Conservation (phyloP, 2,888 invertebrate species). For the Sesamia inferens region DNA sequence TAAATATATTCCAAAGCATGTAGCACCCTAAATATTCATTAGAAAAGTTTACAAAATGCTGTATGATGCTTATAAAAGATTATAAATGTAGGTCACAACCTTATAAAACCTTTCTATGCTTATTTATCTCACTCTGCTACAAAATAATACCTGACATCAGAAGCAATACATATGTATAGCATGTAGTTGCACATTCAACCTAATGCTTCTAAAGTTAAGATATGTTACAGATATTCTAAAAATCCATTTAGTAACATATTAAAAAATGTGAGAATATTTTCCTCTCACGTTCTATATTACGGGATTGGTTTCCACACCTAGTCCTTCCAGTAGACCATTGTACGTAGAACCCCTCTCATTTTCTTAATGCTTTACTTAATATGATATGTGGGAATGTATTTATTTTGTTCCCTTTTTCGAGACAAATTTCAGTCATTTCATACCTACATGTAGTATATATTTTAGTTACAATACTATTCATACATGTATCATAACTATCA, state of each 20-base stretch:
- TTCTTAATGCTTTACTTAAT: conserved; percentile 20
- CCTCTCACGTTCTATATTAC: no score
- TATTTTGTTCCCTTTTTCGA: conserved; percentile 35
- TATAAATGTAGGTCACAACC: conserved; percentile 58
- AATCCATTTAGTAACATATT: conserved; percentile 25
- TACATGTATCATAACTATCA: no score
- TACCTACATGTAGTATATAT: conserved; percentile 24
- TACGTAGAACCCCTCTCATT: not conserved
- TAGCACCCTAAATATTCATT: conserved; percentile 41
- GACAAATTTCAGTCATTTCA: conserved; percentile 49
- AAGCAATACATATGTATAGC: no score
- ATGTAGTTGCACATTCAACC: no score
- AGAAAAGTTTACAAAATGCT: conserved; percentile 24
- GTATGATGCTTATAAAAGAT: conserved; percentile 26
- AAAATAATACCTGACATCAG: conserved; percentile 14
- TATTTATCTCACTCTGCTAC: conserved; percentile 15
- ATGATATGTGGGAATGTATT: conserved; percentile 47
- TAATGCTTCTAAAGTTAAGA: no score
- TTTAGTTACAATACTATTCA: conserved; percentile 17
- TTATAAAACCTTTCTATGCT: conserved; percentile 21
- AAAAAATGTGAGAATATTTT: conserved; percentile 8
- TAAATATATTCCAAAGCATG: conserved; percentile 33
- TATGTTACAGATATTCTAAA: conserved; percentile 36
- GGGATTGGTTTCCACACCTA: no score
- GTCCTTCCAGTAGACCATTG: no score